Percentiles rank a stretch among this genome's conserved stretches.
Evolutionary conservation across 2,888 invertebrate genomes (phyloP).

Genomic region (Cheilosia impressa): DNA sequence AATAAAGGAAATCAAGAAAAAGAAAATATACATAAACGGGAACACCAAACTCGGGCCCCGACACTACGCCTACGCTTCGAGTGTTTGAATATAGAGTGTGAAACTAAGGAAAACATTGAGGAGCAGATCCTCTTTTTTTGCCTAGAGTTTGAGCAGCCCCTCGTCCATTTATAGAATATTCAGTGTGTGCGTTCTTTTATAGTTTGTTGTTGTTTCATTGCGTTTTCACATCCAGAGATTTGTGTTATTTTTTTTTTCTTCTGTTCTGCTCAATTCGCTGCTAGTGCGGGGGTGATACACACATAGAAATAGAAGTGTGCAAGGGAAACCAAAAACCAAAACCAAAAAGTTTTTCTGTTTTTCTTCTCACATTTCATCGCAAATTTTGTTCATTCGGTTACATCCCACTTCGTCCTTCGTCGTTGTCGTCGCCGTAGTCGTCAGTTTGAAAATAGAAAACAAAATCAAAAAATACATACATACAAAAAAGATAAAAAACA

Average conservation of each 20-base stretch:
- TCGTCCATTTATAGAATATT: constrained; percentile 24
- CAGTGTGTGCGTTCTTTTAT: constrained; percentile 37
- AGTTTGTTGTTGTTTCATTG: constrained; percentile 54
- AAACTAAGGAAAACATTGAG: constrained; percentile 49
- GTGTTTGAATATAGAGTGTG: constrained; percentile 51
- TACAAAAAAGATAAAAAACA: constrained; percentile 40
- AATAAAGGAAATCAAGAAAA: constrained; percentile 14
- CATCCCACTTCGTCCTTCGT: constrained; percentile 15
- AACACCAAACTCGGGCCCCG: constrained; percentile 29
- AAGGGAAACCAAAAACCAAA: constrained; percentile 38
- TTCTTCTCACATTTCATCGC: constrained; percentile 27
- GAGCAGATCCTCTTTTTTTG: constrained; percentile 31
- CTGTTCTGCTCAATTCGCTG: constrained; percentile 14
- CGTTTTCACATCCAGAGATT: constrained; percentile 56
- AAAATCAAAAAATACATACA: constrained; percentile 31
- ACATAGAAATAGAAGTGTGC: constrained; percentile 16
- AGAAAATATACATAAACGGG: constrained; percentile 30
- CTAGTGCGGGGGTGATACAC: constrained; percentile 57
- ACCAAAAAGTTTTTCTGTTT: constrained; percentile 10
- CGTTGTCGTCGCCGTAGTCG: constrained; percentile 33
- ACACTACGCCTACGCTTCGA: constrained; percentile 35
- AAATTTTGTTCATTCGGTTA: constrained; percentile 24
- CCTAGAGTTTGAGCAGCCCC: constrained; percentile 46
- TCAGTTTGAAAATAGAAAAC: constrained; percentile 43
- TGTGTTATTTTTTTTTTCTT: constrained; percentile 35